Percentiles rank a stretch among this genome's conserved stretches.
Conservation (phyloP, 2,888 invertebrate species). For the Dolichomitus sp. region DNA sequence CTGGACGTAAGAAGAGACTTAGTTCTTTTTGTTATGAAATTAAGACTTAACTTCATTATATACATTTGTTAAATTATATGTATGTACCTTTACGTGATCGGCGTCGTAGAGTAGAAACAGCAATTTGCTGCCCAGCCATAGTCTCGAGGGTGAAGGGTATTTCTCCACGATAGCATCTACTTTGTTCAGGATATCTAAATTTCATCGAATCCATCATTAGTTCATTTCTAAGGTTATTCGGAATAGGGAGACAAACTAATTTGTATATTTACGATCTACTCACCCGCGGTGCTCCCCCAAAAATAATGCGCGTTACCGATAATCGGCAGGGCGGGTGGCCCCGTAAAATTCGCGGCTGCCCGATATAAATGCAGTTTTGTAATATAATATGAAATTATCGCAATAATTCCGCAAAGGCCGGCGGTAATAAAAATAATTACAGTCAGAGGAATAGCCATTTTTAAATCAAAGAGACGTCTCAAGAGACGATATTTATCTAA, state of each 20-base stretch:
- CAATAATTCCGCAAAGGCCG: conserved; percentile 21
- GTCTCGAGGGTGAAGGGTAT: conserved; percentile 71
- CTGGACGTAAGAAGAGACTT: too few species aligned
- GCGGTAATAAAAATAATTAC: not conserved
- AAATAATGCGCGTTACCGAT: conserved; percentile 73
- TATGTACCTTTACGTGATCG: conserved; percentile 72
- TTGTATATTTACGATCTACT: not conserved
- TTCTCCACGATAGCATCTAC: conserved; percentile 57
- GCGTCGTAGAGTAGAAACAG: conserved; percentile 67
- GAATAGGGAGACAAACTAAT: not conserved
- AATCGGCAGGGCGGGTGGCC: conserved; percentile 69
- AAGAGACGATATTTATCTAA: too few species aligned
- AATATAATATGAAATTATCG: conserved; percentile 52
- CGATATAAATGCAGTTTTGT: conserved; percentile 57
- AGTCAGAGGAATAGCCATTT: not conserved
- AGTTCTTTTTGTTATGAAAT: too few species aligned
- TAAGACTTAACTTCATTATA: too few species aligned
- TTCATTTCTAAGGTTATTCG: not conserved
- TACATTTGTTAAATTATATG: not conserved
- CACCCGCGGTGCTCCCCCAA: conserved; percentile 71
- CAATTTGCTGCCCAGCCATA: conserved; percentile 70
- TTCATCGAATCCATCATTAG: not conserved
- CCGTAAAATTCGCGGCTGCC: conserved; percentile 66
- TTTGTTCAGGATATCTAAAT: conserved; percentile 70
- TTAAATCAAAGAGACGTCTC: not conserved